A percentile compares a stretch with the other conserved stretches of the same genome.
These are phyloP conservation scores for Adelges cooleyi DNA, from an alignment of 1,140 invertebrate genomes.

Conservation along the genomic window DNA sequence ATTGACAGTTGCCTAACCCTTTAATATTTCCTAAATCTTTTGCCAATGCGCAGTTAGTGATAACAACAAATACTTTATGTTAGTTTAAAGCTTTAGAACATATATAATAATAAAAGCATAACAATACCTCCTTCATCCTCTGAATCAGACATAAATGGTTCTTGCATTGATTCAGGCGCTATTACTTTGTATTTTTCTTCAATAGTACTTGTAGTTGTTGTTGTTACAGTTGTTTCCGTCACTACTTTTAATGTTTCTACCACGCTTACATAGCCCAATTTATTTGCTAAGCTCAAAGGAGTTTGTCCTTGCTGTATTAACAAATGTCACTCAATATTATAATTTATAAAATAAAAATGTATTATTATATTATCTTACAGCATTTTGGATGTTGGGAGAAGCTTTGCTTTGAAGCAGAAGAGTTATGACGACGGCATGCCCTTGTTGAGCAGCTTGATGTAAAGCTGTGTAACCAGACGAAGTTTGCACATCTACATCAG, in stretches of 20 bases:
- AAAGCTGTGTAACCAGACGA: constrained; percentile 89
- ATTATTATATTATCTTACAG: constrained; percentile 52
- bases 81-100: constrained; percentile 6
- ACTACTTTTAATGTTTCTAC: constrained; percentile 94
- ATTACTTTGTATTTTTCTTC: constrained; percentile 95
- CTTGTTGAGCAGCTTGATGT: constrained; percentile 96
- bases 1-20: not conserved
- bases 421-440: constrained; percentile 89
- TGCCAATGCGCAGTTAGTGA: constrained; percentile 12
- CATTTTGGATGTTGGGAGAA: constrained; percentile 84
- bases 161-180: constrained; percentile 96
- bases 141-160: constrained; percentile 96
- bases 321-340: constrained; percentile 1
- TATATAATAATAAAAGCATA: constrained; percentile 38
- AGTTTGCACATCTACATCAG: constrained; percentile 56
- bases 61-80: constrained; percentile 1
- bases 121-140: constrained; percentile 81
- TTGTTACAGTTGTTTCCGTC: constrained; percentile 78
- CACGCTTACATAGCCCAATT: constrained; percentile 93
- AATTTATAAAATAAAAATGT: not conserved
- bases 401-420: constrained; percentile 87
- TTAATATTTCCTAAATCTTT: not conserved
- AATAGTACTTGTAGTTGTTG: constrained; percentile 48
- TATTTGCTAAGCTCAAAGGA: constrained; percentile 87
- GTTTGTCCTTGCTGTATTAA: constrained; percentile 85